phyloP scores from a whole-genome alignment of 2,888 invertebrate species.

The Heliconius hortense region DNA sequence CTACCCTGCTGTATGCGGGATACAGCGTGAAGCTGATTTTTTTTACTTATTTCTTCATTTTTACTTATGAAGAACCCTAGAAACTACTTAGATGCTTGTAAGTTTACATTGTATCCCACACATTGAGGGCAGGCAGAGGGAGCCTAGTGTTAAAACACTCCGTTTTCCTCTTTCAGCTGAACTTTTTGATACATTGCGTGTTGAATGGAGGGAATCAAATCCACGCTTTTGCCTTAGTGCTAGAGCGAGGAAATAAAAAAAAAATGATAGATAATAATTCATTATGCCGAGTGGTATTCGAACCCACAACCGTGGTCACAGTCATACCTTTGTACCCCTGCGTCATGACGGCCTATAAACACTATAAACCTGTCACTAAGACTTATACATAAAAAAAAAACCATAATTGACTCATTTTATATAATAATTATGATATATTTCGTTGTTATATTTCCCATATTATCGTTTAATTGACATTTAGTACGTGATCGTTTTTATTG shows the following conservation, averaged over 20 bases:
- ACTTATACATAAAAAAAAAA: background rate
- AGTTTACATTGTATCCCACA: no score
- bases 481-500: slow-evolving; percentile 24
- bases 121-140: no score
- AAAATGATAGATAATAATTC: background rate
- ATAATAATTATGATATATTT: background rate
- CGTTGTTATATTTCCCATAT: slow-evolving; percentile 3
- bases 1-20: no score
- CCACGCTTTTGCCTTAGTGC: background rate
- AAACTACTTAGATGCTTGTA: no score
- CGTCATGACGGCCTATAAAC: background rate
- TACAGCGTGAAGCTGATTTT: no score
- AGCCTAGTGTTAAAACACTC: no score
- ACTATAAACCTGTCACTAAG: background rate
- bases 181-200: background rate
- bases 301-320: background rate
- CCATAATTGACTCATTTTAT: slow-evolving; percentile 11
- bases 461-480: slow-evolving; percentile 1
- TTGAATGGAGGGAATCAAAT: background rate
- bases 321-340: background rate
- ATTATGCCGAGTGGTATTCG: background rate
- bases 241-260: background rate
- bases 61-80: no score
- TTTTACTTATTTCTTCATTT: no score
- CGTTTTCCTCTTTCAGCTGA: background rate